Evolutionary conservation across 2,888 invertebrate genomes (phyloP).

Genomic region (Lasiommata megera): DNA sequence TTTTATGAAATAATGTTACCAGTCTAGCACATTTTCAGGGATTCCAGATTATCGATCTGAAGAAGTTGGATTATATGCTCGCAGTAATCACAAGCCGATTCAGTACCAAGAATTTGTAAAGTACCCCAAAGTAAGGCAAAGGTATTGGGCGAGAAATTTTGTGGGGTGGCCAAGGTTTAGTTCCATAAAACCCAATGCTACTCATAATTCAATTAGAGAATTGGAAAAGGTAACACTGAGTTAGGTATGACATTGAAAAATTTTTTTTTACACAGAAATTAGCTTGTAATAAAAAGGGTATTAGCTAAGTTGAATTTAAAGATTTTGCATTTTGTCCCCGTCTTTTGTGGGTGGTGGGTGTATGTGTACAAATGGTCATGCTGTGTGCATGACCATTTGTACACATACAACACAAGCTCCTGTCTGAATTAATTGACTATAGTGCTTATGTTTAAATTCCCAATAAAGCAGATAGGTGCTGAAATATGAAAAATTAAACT

Average conservation of each 20-base stretch:
- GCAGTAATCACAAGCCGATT: slow-evolving; percentile 91
- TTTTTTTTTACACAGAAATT: not conserved
- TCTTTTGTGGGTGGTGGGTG: no score
- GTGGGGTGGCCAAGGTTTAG: slow-evolving; percentile 96
- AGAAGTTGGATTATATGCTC: slow-evolving; percentile 94
- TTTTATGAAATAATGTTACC: not conserved
- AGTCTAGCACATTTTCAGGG: slow-evolving; percentile 73
- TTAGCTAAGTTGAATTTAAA: no score
- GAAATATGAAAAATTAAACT: no score
- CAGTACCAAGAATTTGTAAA: slow-evolving; percentile 92
- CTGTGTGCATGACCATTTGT: no score
- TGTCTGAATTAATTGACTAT: no score
- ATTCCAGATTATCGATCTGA: slow-evolving; percentile 97
- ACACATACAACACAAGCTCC: no score
- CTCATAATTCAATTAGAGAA: slow-evolving; percentile 86
- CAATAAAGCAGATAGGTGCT: no score
- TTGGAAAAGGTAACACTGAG: slow-evolving; percentile 83
- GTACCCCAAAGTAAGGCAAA: slow-evolving; percentile 84
- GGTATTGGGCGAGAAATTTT: slow-evolving; percentile 98
- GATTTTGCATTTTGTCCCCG: no score
- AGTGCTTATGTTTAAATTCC: no score
- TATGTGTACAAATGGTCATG: no score
- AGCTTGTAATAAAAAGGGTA: no score
- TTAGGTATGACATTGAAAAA: not conserved
- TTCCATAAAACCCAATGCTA: slow-evolving; percentile 87